Percentiles rank a stretch among this genome's conserved stretches.
Conservation (phyloP, 2,797 vertebrate genomes). For the Sebastes umbrosus region DNA sequence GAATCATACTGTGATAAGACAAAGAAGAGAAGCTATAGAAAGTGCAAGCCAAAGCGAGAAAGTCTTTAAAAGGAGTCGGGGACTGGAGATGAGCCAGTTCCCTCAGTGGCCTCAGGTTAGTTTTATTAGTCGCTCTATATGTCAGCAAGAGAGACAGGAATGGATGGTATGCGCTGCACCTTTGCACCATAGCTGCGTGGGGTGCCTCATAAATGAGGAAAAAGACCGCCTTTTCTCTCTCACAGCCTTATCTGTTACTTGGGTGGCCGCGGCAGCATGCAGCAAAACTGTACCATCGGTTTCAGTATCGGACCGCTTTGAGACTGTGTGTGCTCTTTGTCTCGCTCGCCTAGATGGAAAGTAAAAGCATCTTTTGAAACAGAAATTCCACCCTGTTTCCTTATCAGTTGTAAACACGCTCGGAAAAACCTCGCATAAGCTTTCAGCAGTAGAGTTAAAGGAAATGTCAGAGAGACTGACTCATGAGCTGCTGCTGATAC, state of each 20-base stretch:
- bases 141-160: conserved; percentile 19
- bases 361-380: conserved; percentile 23
- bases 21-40: background rate
- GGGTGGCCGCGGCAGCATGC: background rate
- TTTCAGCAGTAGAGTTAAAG: conserved; percentile 7
- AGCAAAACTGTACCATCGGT: background rate
- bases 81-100: conserved; percentile 13
- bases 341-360: background rate
- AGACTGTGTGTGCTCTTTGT: conserved; percentile 2
- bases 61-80: background rate
- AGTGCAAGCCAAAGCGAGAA: background rate
- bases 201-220: conserved; percentile 12
- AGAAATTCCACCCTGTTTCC: conserved; percentile 27
- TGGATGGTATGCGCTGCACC: conserved; percentile 3
- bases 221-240: background rate
- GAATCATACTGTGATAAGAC: background rate
- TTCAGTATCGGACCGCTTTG: background rate
- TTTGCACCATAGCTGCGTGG: conserved; percentile 11
- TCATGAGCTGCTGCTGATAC: background rate
- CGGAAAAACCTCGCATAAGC: conserved; percentile 7
- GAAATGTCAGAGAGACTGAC: conserved; percentile 24
- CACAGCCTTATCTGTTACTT: conserved; percentile 8
- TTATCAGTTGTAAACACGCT: conserved; percentile 43
- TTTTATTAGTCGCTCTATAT: conserved; percentile 28
- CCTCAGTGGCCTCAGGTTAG: conserved; percentile 16